These are phyloP conservation scores for Siderastrea siderea DNA, from an alignment of 92 coral and sea anemone species.

Conservation along the genomic window DNA sequence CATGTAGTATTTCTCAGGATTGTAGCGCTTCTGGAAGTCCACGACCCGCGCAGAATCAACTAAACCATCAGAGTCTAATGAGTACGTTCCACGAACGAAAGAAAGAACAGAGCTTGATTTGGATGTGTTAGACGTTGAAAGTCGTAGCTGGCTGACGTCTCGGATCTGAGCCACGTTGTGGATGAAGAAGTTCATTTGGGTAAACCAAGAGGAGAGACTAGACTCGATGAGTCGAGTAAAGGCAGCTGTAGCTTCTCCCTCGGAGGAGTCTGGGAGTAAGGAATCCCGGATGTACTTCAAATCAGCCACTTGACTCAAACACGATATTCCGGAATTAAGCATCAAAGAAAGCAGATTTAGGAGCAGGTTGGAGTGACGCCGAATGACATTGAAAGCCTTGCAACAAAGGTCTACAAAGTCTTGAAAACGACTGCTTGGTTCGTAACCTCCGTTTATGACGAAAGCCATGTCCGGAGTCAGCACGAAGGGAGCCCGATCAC, in stretches of 20 bases:
- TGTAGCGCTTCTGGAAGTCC: conserved; percentile 96
- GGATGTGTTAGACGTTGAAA: conserved; percentile 57
- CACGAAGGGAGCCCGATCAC: conserved; percentile 99
- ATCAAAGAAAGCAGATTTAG: conserved; percentile 90
- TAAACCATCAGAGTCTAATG: conserved; percentile 77
- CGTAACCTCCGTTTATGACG: conserved; percentile 98
- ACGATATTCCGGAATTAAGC: conserved; percentile 96
- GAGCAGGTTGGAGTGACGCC: conserved; percentile 92
- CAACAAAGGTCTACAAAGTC: conserved; percentile 98
- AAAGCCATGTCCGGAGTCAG: conserved; percentile 99
- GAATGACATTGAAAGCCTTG: conserved; percentile 93
- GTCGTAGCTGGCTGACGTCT: conserved; percentile 80
- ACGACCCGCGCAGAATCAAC: conserved; percentile 96
- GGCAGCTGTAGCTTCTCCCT: conserved; percentile 93
- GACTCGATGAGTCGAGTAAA: conserved; percentile 94
- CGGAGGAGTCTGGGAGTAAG: conserved; percentile 88
- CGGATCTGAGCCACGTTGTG: conserved; percentile 99
- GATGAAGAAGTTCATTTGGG: conserved; percentile 98
- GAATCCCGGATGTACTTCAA: conserved; percentile 96
- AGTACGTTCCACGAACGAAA: conserved; percentile 85
- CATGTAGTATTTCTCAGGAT: conserved; percentile 94
- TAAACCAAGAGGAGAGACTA: conserved; percentile 96
- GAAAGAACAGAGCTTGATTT: conserved; percentile 86
- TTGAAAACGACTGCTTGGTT: conserved; percentile 97
- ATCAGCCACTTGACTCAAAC: conserved; percentile 83